Base-by-base conservation (phyloP, 2,888 invertebrate genomes). In the Dorcus parallelipipedus region DNA sequence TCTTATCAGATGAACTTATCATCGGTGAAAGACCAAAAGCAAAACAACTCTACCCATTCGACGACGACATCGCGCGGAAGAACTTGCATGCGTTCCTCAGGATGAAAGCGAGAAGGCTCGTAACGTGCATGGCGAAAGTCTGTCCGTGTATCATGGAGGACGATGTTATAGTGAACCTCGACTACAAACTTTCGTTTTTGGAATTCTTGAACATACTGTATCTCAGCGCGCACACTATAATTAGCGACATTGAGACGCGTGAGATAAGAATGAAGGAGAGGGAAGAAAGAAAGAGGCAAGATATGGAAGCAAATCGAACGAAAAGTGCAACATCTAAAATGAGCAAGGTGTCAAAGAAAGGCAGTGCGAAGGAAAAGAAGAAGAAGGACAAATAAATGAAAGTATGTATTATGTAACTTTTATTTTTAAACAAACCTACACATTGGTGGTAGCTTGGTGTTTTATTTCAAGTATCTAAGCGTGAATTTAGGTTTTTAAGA, bases 1-100 rank as follows among this genome's bases (percentile, higher is more conserved):
- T 68, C 60, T 52, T 72, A 23, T 58, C 65, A 54, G 42, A 47
- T 41, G 50, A 49, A 9, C 5, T 41, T 26, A 38, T 33, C 9
- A 6, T 60, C 2, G 52, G 39, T 10, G 38, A 43, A 20, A 51
- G 48, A 38, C 52, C 50, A 9, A 33, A 50, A 14, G 49, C 52
- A 48, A 50, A 55, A 26, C 45, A 38, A 20, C 17, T 49, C 9
- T 53, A 60, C 42, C 54, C 54, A 9, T 57, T 56, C 33, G 41
- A 50, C 9, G 52, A 45, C 9, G 49, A 56, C n/a, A 10, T 47
- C 9, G 33, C 54, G 9, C 42, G 41, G 26, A 54, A 58, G 47
- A 55, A 54, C 33, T 57, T 61, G 14, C 52, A 54, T 17, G 9
- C 58, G 2, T 58, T 61, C 43, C 45, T 17, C 5, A 52, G 49